Conservation (phyloP, 2,888 invertebrate genomes). For the Calliphora vomitoria region DNA sequence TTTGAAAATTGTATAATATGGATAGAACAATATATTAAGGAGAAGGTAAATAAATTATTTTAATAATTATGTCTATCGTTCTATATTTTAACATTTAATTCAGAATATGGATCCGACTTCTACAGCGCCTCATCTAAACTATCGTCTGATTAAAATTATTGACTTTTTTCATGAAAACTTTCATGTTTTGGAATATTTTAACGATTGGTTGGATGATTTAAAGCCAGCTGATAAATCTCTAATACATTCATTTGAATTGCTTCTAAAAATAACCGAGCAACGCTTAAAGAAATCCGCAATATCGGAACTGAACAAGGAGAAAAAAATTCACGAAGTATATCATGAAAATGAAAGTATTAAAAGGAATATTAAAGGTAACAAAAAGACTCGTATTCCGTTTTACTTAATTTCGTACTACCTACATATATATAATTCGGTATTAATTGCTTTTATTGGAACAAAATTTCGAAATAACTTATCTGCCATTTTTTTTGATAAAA, state of each 20-base stretch:
- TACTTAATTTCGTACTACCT: too few species aligned
- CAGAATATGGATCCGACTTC: constrained; percentile 19
- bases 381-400: too few species aligned
- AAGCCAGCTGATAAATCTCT: constrained; percentile 67
- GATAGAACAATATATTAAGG: constrained; percentile 72
- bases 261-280: constrained; percentile 73
- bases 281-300: constrained; percentile 75
- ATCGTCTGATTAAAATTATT: constrained; percentile 72
- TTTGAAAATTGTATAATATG: constrained; percentile 70
- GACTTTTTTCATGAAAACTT: constrained; percentile 74
- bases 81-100: not conserved
- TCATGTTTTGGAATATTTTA: constrained; percentile 67
- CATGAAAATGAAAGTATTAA: constrained; percentile 76
- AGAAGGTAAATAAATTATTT: constrained; percentile 64
- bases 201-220: constrained; percentile 68
- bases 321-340: constrained; percentile 75
- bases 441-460: too few species aligned
- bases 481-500: not conserved
- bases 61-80: not conserved
- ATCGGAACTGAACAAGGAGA: constrained; percentile 75
- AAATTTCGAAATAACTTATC: not conserved
- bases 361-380: constrained; percentile 74
- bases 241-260: constrained; percentile 71
- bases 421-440: too few species aligned
- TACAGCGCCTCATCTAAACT: constrained; percentile 47